Conservation (phyloP, 2,797 vertebrate genomes). For the Coregonus ussuriensis region DNA sequence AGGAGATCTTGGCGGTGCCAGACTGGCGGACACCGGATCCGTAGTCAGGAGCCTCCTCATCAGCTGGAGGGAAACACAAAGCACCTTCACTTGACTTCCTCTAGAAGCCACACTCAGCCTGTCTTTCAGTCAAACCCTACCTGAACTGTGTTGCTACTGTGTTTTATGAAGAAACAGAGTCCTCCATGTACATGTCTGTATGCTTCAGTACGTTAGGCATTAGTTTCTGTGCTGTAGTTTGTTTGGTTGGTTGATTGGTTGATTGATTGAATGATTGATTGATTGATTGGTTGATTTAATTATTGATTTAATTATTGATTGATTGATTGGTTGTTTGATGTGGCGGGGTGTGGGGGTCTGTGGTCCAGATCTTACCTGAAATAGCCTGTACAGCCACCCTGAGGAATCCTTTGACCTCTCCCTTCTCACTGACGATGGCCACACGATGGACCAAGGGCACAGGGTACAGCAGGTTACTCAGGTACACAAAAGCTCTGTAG, state of each 20-base stretch:
- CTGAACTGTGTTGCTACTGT: too few species aligned
- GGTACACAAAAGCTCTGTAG: constrained; percentile 92
- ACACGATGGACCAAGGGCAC: constrained; percentile 93
- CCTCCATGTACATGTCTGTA: too few species aligned
- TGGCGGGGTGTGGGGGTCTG: not conserved
- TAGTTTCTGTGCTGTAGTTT: not conserved
- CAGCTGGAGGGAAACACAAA: constrained; percentile 81
- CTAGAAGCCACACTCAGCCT: constrained; percentile 65
- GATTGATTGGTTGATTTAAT: not conserved
- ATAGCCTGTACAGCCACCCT: constrained; percentile 95
- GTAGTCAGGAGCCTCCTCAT: constrained; percentile 96
- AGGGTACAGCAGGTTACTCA: constrained; percentile 95
- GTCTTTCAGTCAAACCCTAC: constrained; percentile 25
- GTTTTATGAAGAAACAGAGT: too few species aligned
- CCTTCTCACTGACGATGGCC: constrained; percentile 94
- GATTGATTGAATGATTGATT: too few species aligned
- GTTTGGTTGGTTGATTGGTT: not conserved
- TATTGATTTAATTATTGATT: not conserved
- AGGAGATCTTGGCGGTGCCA: constrained; percentile 94
- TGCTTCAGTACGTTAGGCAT: not conserved
- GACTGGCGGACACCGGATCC: constrained; percentile 94
- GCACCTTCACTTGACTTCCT: constrained; percentile 76
- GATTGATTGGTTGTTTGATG: too few species aligned
- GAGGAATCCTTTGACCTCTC: constrained; percentile 96
- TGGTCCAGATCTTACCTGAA: constrained; percentile 83